A percentile compares a stretch with the other conserved stretches of the same genome.
These are phyloP conservation scores for Typhlomys cinereus DNA, from an alignment of 2,113 vertebrate genomes.

Conservation along the genomic window DNA sequence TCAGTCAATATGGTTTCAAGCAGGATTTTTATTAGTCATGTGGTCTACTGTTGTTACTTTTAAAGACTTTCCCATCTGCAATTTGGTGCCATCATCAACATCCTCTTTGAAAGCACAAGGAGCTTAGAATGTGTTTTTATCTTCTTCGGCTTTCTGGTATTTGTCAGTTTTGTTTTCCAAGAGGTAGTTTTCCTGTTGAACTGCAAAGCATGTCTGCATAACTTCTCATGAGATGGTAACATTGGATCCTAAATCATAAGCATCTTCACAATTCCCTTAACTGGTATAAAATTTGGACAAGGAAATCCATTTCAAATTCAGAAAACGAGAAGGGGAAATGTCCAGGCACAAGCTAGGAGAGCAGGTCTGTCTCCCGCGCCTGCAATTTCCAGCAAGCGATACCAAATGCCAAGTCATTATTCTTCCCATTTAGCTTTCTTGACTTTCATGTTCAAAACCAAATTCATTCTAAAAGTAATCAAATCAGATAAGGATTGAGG, in stretches of 20 bases:
- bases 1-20: slow-evolving; percentile 18
- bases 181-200: slow-evolving; percentile 74
- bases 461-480: slow-evolving; percentile 75
- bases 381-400: slow-evolving; percentile 81
- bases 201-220: slow-evolving; percentile 73
- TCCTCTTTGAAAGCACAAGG: slow-evolving; percentile 61
- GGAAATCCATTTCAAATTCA: slow-evolving; percentile 79
- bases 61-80: neutral
- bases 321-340: slow-evolving; percentile 78
- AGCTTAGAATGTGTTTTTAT: slow-evolving; percentile 62
- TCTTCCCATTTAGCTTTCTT: slow-evolving; percentile 76
- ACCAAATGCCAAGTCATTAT: slow-evolving; percentile 81
- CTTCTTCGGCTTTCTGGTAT: slow-evolving; percentile 71
- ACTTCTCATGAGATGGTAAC: slow-evolving; percentile 79
- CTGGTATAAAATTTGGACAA: slow-evolving; percentile 76
- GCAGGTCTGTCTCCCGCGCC: slow-evolving; percentile 73
- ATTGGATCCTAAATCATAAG: slow-evolving; percentile 76
- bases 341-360: slow-evolving; percentile 67
- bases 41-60: neutral
- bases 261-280: slow-evolving; percentile 80
- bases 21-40: neutral
- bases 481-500: slow-evolving; percentile 65
- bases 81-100: neutral
- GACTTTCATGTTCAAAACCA: slow-evolving; percentile 73
- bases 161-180: slow-evolving; percentile 79